Percentiles rank a stretch among this genome's conserved stretches.
Evolutionary conservation across 2,888 invertebrate species (phyloP).

Genomic region (Margaritifera margaritifera): DNA sequence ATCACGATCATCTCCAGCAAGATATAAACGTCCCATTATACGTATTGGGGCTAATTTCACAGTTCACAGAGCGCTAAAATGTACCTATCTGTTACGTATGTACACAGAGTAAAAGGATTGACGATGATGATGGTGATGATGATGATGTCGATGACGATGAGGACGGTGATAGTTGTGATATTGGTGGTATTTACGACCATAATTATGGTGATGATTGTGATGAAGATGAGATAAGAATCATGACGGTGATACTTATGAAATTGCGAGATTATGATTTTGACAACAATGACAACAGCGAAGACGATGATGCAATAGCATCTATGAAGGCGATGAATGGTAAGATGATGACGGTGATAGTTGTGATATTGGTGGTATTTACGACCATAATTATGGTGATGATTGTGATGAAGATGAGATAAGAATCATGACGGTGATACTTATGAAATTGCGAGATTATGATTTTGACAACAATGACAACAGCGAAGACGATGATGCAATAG

Average conservation of each 20-base stretch:
- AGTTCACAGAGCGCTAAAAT: too few species aligned
- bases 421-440: too few species aligned
- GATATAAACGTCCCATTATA: too few species aligned
- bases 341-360: background rate
- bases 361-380: background rate
- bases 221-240: too few species aligned
- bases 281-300: background rate
- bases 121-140: constrained; percentile 6
- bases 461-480: background rate
- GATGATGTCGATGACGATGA: constrained; percentile 1
- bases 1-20: too few species aligned
- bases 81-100: background rate
- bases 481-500: background rate
- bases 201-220: background rate
- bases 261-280: too few species aligned
- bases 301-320: background rate
- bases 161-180: background rate
- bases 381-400: background rate
- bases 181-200: background rate
- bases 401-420: background rate
- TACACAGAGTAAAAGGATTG: background rate
- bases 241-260: too few species aligned
- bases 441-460: too few species aligned
- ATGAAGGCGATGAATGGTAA: background rate
- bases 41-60: too few species aligned